Base-by-base conservation (phyloP, 2,888 invertebrate species). In the Entomobrya multifasciata region DNA sequence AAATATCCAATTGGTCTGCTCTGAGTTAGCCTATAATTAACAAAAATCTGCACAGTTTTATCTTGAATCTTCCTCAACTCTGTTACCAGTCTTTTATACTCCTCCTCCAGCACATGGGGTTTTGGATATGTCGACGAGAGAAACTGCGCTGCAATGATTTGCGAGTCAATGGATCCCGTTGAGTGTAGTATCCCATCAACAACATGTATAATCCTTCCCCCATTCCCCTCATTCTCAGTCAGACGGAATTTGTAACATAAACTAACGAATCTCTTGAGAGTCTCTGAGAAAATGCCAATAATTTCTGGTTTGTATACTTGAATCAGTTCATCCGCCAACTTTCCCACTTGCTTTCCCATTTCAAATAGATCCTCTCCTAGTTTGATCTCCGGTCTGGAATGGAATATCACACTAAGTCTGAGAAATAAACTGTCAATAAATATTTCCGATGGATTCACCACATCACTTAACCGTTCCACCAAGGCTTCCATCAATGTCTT, bases 391-490 rank as follows among this genome's bases (percentile, higher is more conserved):
- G 72, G 85, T 49, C 85, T 79, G 25, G 86, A 82, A 72, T 88
- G 88, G 81, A 86, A 89, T 70, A 89, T 89, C 55, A 82, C 76
- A 41, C 84, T 67, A 57, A 89, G 87, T 17, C 79, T 80, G 52
- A 89, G 87, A 49, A 89, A 88, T 78, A 89, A 78, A 47, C 84
- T 84, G 74, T 89, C 89, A n/a, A 77, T 86, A 55, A 88, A 89
- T 25, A 87, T 82, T 44, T 89, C 89, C 60, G 86, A 79, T 8
- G 86, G 82, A 49, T 89, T 85, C 27, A 85, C 84, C 25, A 81
- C 72, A 8, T 67, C 44, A 27, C 27, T 17, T 2, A 87, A 52
- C 10, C 52, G 76, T 36, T 87, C 82, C 13, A 81, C 47, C 15
- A 87, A 52, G 22, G 60, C 74, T 36, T 85, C 67, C 81, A 81